Evolutionary conservation across 2,888 invertebrate species (phyloP), one percentile per base, ranked within the genome.

Genomic region (Machimus rusticus): DNA sequence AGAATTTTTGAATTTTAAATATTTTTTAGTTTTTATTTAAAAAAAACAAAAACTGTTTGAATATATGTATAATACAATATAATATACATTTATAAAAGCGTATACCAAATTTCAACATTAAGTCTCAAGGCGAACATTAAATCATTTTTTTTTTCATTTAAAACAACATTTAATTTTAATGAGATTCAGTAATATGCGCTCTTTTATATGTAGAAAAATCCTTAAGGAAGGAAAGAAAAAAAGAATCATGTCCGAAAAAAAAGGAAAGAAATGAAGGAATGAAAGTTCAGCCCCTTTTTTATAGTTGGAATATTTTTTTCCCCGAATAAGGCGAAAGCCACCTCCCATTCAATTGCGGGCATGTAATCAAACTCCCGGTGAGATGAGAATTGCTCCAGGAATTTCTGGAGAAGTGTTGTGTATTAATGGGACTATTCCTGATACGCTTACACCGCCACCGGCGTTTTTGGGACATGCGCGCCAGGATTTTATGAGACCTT

Each of bases 251-350:
- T 14, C 57, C 23, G 66, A 12, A 66, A 66, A 66, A 66, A 23
- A 66, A n/a, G n/a, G n/a, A n/a, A n/a, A n/a, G n/a, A n/a, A 66
- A 57, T 57, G 66, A 66, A 66, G 66, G 23, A 66, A 66, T 23
- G 23, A 66, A 81, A 51, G 81, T 55, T 55, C 81, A 51, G 81
- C 81, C 81, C 81, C 55, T 55, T 81, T 37, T 78, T 78, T 43
- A 39, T 78, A 37, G 76, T 76, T 66, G 66, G 66, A 66, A 28
- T 12, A 66, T 23, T 66, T 34, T 66, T 16, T n/a, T n/a, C n/a
- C 46, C 34, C n/a, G 55, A 55, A 55, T 55, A 55, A n/a, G 31
- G 23, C 28, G 51, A 37, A 79, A 81, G 81, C 28, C 81, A 81
- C 81, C 81, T 81, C 81, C 81, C 55, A 51, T 34, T 34, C 28